Conservation (phyloP, 2,113 vertebrate species). For the Sander vitreus region DNA sequence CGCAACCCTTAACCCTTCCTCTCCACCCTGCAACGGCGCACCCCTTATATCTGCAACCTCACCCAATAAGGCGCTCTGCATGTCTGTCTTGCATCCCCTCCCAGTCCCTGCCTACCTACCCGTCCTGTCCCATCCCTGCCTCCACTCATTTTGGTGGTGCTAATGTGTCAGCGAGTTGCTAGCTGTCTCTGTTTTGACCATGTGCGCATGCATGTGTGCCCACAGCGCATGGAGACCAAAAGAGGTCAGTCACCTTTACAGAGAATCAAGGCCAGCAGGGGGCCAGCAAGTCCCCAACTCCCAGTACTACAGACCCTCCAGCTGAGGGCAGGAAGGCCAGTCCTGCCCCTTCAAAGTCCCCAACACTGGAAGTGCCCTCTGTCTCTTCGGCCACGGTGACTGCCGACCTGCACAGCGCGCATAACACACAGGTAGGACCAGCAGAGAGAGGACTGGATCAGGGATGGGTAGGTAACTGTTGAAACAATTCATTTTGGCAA, state of each 20-base stretch:
- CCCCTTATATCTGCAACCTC: conserved; percentile 72
- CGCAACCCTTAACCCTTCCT: conserved; percentile 62
- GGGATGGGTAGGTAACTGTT: too few species aligned
- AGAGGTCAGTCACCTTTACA: conserved; percentile 96
- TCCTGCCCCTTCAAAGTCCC: conserved; percentile 70
- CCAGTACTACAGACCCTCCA: conserved; percentile 41
- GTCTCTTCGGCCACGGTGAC: conserved; percentile 83
- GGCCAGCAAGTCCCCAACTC: conserved; percentile 30
- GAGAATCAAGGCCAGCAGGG: conserved; percentile 84
- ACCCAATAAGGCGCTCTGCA: conserved; percentile 79
- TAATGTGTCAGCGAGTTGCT: conserved; percentile 27
- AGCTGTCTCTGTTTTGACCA: conserved; percentile 22
- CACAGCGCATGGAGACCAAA: conserved; percentile 88
- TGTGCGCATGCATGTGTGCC: conserved; percentile 35
- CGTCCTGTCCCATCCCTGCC: conserved; percentile 46
- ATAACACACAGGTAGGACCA: conserved; percentile 84
- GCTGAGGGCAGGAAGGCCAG: conserved; percentile 64
- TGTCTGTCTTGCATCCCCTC: conserved; percentile 82
- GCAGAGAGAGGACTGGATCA: neutral
- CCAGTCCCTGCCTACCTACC: conserved; percentile 25
- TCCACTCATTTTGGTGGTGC: conserved; percentile 46
- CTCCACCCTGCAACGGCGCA: conserved; percentile 69
- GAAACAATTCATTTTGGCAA: neutral
- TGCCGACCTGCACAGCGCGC: conserved; percentile 88
- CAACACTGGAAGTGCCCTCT: conserved; percentile 78